Base-by-base conservation (phyloP, 1,140 invertebrate genomes). In the Paramacrobiotus metropolitanus region DNA sequence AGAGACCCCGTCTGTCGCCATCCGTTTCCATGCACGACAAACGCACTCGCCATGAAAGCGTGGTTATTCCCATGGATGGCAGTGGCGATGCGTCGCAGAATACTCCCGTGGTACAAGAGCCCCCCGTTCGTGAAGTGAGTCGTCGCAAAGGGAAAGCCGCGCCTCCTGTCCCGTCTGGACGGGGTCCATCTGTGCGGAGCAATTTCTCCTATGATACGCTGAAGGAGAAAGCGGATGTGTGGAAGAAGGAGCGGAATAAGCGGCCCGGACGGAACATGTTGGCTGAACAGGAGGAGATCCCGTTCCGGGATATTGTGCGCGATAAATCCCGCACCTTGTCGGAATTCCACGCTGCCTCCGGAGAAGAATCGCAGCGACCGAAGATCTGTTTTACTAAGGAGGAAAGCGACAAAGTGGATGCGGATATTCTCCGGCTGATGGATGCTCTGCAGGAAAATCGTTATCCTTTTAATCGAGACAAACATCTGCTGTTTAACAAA, bases 401-500 rank as follows among this genome's bases (percentile, higher is more conserved):
- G 24, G 48, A 55, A 24, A 55, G 48, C 48, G 48, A 55, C 28
- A 55, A 55, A 24, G 48, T 55, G 15, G 48, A 55, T 24, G 28
- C 15, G 48, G 48, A 55, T 55, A 55, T 55, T 24, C 24, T 55
- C 4, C 48, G 48, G 24, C 24, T 55, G 48, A 55, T 55, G 48
- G 48, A 24, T 4, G 48, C 48, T 55, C 24, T 55, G 15, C 15
- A 55, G 24, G 15, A 55, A 9, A 55, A 24, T 28, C 48, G 48
- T 4, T 55, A 55, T 28, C 48, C 48, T 4, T 55, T 55, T 55
- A 55, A 55, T 24, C 48, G 48, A 4, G 48, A 55, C 28, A 55
- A 55, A 28, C 48, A 55, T 28, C 24, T 20, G 15, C 48, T 55
- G 48, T 55, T 55, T 24, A 55, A 24, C 24, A 55, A 55, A 55